phyloP scores from a whole-genome alignment of 2,113 vertebrate genomes.

The Lonchura striata region DNA sequence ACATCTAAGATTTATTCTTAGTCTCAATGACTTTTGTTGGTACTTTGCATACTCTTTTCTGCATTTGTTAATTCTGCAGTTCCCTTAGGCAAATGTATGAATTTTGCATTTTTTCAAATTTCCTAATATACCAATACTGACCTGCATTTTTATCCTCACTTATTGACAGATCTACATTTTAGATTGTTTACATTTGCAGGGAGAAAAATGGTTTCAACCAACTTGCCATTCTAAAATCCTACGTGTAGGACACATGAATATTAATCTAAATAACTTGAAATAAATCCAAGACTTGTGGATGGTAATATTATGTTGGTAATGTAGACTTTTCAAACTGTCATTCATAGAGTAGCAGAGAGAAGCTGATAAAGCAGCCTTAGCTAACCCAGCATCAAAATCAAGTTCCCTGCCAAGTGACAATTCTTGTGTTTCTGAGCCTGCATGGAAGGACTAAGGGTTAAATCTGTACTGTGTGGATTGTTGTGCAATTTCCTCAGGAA shows the following conservation, averaged over 20 bases:
- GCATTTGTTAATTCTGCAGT: background rate
- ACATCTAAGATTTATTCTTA: background rate
- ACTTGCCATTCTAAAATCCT: background rate
- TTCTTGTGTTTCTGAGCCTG: background rate
- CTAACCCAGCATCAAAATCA: background rate
- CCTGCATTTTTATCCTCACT: background rate
- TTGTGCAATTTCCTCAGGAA: background rate
- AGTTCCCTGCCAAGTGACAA: background rate
- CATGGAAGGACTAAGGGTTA: background rate
- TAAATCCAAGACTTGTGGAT: background rate
- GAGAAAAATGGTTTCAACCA: background rate
- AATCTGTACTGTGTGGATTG: background rate
- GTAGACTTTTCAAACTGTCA: background rate
- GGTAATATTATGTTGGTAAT: background rate
- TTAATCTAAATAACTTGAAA: constrained; percentile 17
- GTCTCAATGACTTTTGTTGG: background rate
- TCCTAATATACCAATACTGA: background rate
- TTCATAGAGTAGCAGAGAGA: background rate
- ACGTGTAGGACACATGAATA: background rate
- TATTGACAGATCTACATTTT: background rate
- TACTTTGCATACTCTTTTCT: background rate
- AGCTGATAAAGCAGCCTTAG: background rate
- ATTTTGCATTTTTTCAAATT: background rate
- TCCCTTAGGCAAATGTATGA: background rate
- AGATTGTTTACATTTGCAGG: background rate